Evolutionary conservation across 2,113 vertebrate genomes (phyloP).

Genomic region (Passer montanus): DNA sequence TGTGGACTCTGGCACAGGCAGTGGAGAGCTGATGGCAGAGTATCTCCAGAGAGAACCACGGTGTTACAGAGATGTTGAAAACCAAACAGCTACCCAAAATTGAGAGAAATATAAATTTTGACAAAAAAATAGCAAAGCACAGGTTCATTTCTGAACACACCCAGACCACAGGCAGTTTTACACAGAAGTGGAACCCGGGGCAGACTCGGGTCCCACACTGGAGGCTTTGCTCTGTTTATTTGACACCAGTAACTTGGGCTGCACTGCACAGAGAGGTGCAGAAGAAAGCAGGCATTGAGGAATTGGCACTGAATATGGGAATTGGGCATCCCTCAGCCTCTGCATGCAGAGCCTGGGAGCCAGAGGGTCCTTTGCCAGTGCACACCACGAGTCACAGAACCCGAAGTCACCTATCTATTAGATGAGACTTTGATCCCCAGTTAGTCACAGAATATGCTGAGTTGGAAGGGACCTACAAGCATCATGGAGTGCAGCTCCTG

Average conservation of each 20-base stretch:
- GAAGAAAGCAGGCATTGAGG: neutral
- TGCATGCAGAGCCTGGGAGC: neutral
- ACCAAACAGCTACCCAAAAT: neutral
- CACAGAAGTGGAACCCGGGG: fast-evolving
- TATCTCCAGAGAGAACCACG: neutral
- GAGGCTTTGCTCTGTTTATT: neutral
- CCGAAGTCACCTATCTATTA: neutral
- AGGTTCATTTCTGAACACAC: neutral
- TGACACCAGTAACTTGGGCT: fast-evolving
- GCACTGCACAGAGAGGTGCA: fast-evolving
- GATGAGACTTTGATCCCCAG: neutral
- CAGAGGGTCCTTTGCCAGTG: neutral
- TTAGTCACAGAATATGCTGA: neutral
- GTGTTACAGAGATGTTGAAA: neutral
- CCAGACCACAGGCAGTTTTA: neutral
- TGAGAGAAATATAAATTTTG: fast-evolving
- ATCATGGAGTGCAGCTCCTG: neutral
- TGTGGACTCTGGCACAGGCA: neutral
- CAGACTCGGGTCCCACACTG: fast-evolving
- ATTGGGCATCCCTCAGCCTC: fast-evolving
- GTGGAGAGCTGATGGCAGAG: neutral
- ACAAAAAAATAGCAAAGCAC: neutral
- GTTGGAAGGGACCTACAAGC: neutral
- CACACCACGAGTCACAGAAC: neutral
- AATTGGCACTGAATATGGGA: neutral